A percentile compares a stretch with the other conserved stretches of the same genome.
Evolutionary conservation across 1,140 invertebrate species (phyloP).

Genomic region (Drosophila elegans): DNA sequence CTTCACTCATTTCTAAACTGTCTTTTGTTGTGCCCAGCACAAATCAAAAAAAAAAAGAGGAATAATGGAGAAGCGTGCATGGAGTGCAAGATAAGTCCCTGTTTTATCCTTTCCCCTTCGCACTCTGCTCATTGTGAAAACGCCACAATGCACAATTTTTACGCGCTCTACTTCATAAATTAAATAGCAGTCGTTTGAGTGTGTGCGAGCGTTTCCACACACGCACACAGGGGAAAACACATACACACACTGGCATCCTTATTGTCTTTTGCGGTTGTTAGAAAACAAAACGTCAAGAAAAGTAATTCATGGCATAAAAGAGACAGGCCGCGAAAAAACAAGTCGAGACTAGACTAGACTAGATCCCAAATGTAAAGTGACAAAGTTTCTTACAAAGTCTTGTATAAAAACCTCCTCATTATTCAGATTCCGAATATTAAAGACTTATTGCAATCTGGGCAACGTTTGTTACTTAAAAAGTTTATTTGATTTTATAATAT

Average conservation of each 20-base stretch:
- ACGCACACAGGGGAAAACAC: constrained; percentile 6
- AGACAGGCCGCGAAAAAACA: constrained; percentile 26
- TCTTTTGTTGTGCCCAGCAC: constrained; percentile 65
- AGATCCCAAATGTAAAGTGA: constrained; percentile 29
- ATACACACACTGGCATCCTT: constrained; percentile 14
- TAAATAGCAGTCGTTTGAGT: constrained; percentile 70
- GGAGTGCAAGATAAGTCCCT: constrained; percentile 68
- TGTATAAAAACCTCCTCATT: background rate
- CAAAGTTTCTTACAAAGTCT: constrained; percentile 11
- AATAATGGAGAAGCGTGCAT: constrained; percentile 31
- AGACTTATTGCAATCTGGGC: background rate
- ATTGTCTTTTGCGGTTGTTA: constrained; percentile 77
- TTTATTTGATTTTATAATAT: too few relatives aligned
- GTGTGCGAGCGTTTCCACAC: constrained; percentile 10
- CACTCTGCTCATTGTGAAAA: constrained; percentile 41
- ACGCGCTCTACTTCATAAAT: constrained; percentile 82
- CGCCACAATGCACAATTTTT: constrained; percentile 81
- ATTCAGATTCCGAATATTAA: background rate
- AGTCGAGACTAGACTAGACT: constrained; percentile 40
- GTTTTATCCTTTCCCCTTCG: constrained; percentile 24
- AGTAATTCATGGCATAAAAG: constrained; percentile 75
- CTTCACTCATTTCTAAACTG: constrained; percentile 72
- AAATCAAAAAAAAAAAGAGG: constrained; percentile 32
- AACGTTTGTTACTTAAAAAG: too few relatives aligned
- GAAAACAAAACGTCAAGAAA: constrained; percentile 80